These are phyloP conservation scores for Heliconius congener DNA, from an alignment of 1,140 invertebrate genomes.

Conservation along the genomic window DNA sequence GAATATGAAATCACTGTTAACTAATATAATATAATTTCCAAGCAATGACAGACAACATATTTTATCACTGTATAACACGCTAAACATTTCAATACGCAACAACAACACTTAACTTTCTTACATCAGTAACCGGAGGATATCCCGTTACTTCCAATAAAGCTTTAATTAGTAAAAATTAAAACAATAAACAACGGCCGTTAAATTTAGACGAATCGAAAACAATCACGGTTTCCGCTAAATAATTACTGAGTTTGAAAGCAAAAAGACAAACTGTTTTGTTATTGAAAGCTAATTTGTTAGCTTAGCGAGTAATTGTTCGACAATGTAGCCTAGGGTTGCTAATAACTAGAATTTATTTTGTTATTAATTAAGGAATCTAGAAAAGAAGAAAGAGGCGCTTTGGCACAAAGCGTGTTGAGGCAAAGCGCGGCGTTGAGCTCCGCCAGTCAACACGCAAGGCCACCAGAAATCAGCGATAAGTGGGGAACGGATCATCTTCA, in stretches of 20 bases:
- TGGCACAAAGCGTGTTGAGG: too few relatives aligned
- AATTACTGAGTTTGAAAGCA: constrained; percentile 52
- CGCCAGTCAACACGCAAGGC: too few relatives aligned
- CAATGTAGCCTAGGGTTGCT: constrained; percentile 65
- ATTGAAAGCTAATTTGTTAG: constrained; percentile 66
- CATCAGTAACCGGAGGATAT: constrained; percentile 29
- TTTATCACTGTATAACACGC: not conserved
- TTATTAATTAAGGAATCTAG: too few relatives aligned
- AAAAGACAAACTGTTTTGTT: constrained; percentile 68
- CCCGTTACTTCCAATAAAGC: constrained; percentile 43
- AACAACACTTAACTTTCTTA: constrained; percentile 4
- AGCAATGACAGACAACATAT: not conserved
- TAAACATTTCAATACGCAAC: constrained; percentile 8
- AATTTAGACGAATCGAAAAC: constrained; percentile 55
- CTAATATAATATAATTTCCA: not conserved
- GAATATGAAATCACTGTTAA: not conserved
- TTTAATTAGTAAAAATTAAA: constrained; percentile 44
- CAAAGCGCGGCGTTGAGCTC: too few relatives aligned
- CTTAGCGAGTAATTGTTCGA: constrained; percentile 67
- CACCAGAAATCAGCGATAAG: too few relatives aligned
- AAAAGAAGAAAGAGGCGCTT: too few relatives aligned
- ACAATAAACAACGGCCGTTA: constrained; percentile 43
- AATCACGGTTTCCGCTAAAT: constrained; percentile 60
- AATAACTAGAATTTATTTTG: not conserved
- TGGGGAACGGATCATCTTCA: too few relatives aligned